Evolutionary conservation across 2,113 vertebrate genomes (phyloP).

Genomic region (Girardinichthys multiradiatus): DNA sequence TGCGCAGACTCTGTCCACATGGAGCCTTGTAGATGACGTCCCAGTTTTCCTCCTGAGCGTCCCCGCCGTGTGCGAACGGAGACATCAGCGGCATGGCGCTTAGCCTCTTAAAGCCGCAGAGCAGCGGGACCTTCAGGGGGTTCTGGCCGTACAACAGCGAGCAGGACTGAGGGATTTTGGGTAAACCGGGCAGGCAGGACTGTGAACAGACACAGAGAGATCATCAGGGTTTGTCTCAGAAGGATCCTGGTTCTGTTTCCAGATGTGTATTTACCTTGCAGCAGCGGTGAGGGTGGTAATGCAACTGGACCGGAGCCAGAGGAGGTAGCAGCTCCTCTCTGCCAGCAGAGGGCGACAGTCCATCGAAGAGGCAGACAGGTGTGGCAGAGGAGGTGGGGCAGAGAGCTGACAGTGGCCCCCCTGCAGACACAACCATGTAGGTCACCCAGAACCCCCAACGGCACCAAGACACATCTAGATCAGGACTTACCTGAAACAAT

Average conservation of each 20-base stretch:
- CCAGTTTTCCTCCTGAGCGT: slow-evolving; percentile 2
- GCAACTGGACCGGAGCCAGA: slow-evolving; percentile 18
- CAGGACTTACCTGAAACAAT: slow-evolving; percentile 53
- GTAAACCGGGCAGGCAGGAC: slow-evolving; percentile 77
- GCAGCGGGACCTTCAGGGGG: slow-evolving; percentile 86
- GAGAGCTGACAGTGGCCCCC: slow-evolving; percentile 4
- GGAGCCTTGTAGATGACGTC: slow-evolving; percentile 89
- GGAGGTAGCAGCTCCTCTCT: slow-evolving; percentile 54
- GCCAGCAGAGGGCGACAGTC: slow-evolving; percentile 10
- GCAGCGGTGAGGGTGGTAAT: slow-evolving; percentile 76
- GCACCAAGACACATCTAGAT: background rate
- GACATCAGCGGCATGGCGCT: slow-evolving; percentile 67
- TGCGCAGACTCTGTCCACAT: slow-evolving; percentile 86
- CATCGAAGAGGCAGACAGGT: background rate
- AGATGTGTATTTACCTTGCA: slow-evolving; percentile 44
- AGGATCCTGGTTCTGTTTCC: background rate
- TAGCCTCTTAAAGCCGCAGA: slow-evolving; percentile 86
- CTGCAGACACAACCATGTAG: slow-evolving; percentile 26
- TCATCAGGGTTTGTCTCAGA: too few species aligned
- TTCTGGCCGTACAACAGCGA: slow-evolving; percentile 81
- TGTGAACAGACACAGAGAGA: slow-evolving; percentile 6
- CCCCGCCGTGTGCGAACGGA: accelerated
- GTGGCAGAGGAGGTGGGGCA: too few species aligned
- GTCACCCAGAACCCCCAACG: background rate
- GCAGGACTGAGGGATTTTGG: slow-evolving; percentile 40